Evolutionary conservation across 2,888 invertebrate species (phyloP), one percentile per base, ranked within the genome.

Genomic region (Dioctria rufipes): DNA sequence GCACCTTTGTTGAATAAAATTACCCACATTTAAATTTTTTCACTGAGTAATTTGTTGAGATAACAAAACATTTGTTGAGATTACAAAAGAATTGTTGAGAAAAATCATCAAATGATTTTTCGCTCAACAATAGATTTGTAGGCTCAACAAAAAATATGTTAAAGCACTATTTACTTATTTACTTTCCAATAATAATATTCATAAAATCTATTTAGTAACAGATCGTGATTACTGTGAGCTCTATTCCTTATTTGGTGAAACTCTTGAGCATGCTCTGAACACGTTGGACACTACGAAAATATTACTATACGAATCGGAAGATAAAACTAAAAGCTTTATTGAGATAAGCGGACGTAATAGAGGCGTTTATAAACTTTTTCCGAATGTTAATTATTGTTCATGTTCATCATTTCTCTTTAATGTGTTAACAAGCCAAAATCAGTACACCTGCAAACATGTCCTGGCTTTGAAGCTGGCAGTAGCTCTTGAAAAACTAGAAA

Each of bases 371-470:
- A 91, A 92, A 73, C 86, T 94, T 43, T 93, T 93, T 84, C 92
- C 92, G 0, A 87, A 90, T 40, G 88, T 93, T 6, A 94, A 94
- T 86, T 94, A 91, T 86, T 95, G 95, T 82, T 90, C 91, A 6
- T 95, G 95, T 84, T 88, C 85, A n/a, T 91, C 92, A 2, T 95
- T 94, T 83, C 89, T 89, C 69, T 86, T 86, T 54, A 87, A 90
- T 82, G 93, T 94, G 40, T 86, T 94, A 66, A 90, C 90, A 69
- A 86, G 88, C 46, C 89, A 89, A 82, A 85, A 86, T 9, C 89
- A 90, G 83, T 86, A 92, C 58, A 92, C 92, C 3, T 95, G 95
- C 84, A 92, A 93, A 84, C 95, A 95, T 87, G 89, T 94, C 42
- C 85, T 95, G 82, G 93, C 93, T 3, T 91, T 91, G 9, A 91